A percentile compares a stretch with the other conserved stretches of the same genome.
Evolutionary conservation across 2,888 invertebrate genomes (phyloP).

Genomic region (Papilio elwesi): DNA sequence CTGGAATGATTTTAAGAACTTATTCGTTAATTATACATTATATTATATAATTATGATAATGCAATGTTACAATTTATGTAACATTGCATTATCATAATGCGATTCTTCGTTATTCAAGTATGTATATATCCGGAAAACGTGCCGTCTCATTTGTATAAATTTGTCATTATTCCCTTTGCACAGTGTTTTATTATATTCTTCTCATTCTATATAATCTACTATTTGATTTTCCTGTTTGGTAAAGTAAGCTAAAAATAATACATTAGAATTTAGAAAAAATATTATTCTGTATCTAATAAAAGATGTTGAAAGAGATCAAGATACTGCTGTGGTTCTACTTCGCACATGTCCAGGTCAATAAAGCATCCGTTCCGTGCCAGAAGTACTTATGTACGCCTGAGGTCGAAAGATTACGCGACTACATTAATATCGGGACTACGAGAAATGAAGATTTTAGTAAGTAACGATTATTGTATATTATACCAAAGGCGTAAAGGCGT

Average conservation of each 20-base stretch:
- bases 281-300: neutral
- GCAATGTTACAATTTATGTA: too few species aligned
- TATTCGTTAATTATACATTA: neutral
- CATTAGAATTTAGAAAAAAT: too few species aligned
- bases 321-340: conserved; percentile 2
- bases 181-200: too few species aligned
- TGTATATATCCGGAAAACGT: too few species aligned
- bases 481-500: too few species aligned
- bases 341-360: neutral
- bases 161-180: too few species aligned
- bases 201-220: too few species aligned
- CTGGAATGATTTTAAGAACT: neutral
- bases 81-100: neutral
- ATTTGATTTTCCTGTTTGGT: too few species aligned
- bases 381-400: conserved; percentile 9
- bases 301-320: neutral
- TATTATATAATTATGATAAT: neutral
- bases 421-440: neutral
- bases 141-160: too few species aligned
- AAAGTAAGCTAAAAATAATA: too few species aligned
- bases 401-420: conserved; percentile 2
- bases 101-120: too few species aligned
- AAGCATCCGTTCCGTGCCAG: neutral
- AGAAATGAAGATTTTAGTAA: conserved; percentile 3
- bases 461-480: neutral